These are phyloP conservation scores for Corythoichthys intestinalis DNA, from an alignment of 2,113 vertebrate genomes.

Conservation along the genomic window DNA sequence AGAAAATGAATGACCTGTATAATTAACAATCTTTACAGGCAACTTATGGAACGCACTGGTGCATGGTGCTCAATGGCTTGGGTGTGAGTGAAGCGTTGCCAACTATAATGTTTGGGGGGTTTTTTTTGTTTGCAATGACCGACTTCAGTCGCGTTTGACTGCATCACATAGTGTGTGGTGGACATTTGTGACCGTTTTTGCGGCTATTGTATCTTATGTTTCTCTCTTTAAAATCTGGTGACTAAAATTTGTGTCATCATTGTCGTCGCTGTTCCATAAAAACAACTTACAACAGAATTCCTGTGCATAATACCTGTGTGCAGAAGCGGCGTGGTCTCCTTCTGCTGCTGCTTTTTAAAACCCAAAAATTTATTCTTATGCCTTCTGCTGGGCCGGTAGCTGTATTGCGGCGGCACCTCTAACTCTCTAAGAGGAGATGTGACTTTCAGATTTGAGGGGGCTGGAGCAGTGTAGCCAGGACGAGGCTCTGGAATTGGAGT, in stretches of 20 bases:
- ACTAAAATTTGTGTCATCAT: background rate
- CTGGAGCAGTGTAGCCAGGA: slow-evolving; percentile 20
- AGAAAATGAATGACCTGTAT: no score
- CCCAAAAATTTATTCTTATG: slow-evolving; percentile 15
- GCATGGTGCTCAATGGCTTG: no score
- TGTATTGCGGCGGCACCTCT: slow-evolving; percentile 39
- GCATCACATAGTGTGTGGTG: background rate
- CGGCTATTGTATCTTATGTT: background rate
- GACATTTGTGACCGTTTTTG: background rate
- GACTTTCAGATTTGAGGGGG: background rate
- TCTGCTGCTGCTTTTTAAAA: slow-evolving; percentile 2
- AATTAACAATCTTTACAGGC: no score
- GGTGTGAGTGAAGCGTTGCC: no score
- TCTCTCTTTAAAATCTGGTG: background rate
- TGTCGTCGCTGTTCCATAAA: background rate
- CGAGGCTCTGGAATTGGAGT: slow-evolving; percentile 34
- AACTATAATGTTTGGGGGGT: no score
- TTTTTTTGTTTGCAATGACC: background rate
- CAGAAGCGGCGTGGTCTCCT: slow-evolving; percentile 50
- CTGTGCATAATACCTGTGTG: background rate
- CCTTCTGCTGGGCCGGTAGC: slow-evolving; percentile 33
- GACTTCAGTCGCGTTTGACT: background rate
- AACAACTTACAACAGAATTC: background rate
- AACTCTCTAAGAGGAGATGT: slow-evolving; percentile 6
- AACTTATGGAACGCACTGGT: no score